phyloP scores from a whole-genome alignment of 2,888 invertebrate genomes.

The Eurytoma californica region DNA sequence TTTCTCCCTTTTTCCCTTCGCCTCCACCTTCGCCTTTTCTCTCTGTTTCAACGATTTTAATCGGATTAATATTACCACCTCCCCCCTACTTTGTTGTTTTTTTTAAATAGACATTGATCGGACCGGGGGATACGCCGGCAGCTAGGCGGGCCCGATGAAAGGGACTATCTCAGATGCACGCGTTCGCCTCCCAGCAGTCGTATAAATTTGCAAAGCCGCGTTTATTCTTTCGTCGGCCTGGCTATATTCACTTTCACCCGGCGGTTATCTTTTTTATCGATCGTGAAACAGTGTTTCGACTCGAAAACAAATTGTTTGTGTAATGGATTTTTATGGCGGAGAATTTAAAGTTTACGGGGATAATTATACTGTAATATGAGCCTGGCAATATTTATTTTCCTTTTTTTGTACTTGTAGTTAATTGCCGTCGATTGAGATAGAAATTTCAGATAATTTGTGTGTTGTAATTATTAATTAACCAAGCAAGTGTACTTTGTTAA shows the following conservation, averaged over 20 bases:
- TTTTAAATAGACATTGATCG: conserved; percentile 11
- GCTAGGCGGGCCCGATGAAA: neutral
- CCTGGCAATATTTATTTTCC: no score
- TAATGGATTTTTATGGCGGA: no score
- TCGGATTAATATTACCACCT: conserved; percentile 13
- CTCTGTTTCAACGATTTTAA: neutral
- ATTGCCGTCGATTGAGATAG: no score
- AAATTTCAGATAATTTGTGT: no score
- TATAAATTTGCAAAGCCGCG: neutral
- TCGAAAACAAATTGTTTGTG: no score
- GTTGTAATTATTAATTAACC: no score
- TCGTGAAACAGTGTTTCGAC: no score
- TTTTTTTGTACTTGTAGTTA: no score
- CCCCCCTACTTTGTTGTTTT: neutral
- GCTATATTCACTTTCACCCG: conserved; percentile 18
- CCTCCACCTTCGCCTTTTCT: neutral
- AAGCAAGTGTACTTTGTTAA: no score
- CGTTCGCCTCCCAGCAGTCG: conserved; percentile 30
- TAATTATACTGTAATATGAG: no score
- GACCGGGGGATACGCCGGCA: conserved; percentile 13
- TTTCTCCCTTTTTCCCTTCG: neutral
- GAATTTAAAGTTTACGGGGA: no score
- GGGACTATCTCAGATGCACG: conserved; percentile 5
- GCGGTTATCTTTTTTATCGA: no score
- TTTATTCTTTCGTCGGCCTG: conserved; percentile 12